Percentiles rank a stretch among this genome's conserved stretches.
phyloP scores from a whole-genome alignment of 2,888 invertebrate genomes.

The Caenorhabditis becei region DNA sequence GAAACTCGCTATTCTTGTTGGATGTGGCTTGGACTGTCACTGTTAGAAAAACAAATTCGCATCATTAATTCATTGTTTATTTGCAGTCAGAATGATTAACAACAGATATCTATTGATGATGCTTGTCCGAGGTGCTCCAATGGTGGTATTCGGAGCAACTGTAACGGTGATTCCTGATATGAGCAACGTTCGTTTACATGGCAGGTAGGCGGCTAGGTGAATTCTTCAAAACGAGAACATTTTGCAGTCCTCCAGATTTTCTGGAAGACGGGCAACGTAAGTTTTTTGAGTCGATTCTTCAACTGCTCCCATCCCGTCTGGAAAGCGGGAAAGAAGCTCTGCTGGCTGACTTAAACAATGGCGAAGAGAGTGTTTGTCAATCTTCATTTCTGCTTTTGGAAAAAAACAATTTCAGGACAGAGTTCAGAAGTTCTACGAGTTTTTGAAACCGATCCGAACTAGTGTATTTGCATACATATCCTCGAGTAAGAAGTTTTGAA shows the following conservation, averaged over 20 bases:
- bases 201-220: not conserved
- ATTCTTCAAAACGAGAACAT: not conserved
- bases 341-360: not conserved
- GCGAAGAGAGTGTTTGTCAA: conserved; percentile 1
- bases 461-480: not conserved
- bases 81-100: conserved; percentile 18
- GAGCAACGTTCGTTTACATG: not conserved
- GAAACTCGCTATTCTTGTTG: conserved; percentile 15
- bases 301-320: conserved; percentile 9
- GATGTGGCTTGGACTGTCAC: conserved; percentile 39
- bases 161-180: conserved; percentile 16
- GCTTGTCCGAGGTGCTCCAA: conserved; percentile 22
- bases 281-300: conserved; percentile 16
- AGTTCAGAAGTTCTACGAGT: conserved; percentile 14
- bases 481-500: not conserved
- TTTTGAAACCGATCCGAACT: conserved; percentile 12
- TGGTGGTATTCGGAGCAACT: conserved; percentile 2
- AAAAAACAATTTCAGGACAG: not conserved
- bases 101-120: conserved; percentile 10
- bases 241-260: conserved; percentile 13
- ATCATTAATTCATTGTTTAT: not conserved
- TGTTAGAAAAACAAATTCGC: conserved; percentile 3
- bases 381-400: not conserved
- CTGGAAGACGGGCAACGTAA: not conserved
- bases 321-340: not conserved